Conservation (phyloP, 2,888 invertebrate species). For the Hypercompe scribonia region DNA sequence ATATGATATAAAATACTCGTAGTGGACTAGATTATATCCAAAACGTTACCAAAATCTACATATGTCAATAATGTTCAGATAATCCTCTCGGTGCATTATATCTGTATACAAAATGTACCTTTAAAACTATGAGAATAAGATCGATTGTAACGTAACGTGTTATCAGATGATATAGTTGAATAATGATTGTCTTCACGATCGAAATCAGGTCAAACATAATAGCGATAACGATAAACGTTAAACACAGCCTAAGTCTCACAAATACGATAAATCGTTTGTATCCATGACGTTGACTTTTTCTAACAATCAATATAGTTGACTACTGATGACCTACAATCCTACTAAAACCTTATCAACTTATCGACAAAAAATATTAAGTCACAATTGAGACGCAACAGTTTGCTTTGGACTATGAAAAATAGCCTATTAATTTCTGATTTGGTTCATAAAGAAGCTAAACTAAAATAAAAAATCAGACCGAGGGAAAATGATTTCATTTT, state of each 20-base stretch:
- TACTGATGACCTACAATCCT: slow-evolving; percentile 9
- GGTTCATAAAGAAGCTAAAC: neutral
- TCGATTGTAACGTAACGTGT: slow-evolving; percentile 42
- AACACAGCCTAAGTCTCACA: slow-evolving; percentile 57
- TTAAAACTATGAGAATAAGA: slow-evolving; percentile 49
- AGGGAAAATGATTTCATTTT: too few relatives aligned
- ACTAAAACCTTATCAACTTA: neutral
- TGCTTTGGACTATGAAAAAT: slow-evolving; percentile 1
- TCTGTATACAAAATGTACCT: slow-evolving; percentile 46
- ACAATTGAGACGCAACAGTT: neutral
- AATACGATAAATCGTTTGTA: slow-evolving; percentile 26
- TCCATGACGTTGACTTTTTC: slow-evolving; percentile 4
- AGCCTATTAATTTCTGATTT: neutral
- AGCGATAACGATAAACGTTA: slow-evolving; percentile 63
- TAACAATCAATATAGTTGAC: slow-evolving; percentile 6
- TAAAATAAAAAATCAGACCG: too few relatives aligned
- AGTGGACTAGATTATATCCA: slow-evolving; percentile 56
- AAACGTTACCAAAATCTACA: slow-evolving; percentile 53
- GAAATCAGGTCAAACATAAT: slow-evolving; percentile 77
- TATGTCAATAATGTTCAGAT: slow-evolving; percentile 60
- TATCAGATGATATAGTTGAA: slow-evolving; percentile 65
- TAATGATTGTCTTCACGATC: slow-evolving; percentile 58
- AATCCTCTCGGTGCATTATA: slow-evolving; percentile 29
- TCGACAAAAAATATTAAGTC: neutral
- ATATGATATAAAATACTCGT: too few relatives aligned